Base-by-base conservation (phyloP, 2,888 invertebrate species). In the Bellardia bayeri region DNA sequence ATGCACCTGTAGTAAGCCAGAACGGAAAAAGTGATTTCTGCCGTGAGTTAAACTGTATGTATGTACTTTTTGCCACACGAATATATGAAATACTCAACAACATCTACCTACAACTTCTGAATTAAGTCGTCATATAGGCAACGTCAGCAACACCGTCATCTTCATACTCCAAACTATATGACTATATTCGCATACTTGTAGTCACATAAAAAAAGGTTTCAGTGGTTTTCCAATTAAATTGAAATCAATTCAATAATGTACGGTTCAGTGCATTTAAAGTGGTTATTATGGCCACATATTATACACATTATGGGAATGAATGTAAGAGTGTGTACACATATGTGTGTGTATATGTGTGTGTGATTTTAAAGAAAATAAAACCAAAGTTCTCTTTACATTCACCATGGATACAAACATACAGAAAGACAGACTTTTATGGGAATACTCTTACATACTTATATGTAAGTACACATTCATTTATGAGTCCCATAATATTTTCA, bases 251-350 rank as follows among this genome's bases (percentile, higher is more conserved):
- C 92, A 90, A 92, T 92, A 92, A 92, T 90, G 91, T 91, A 91
- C 92, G 91, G 92, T 91, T 92, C 92, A 92, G 90, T 91, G 92
- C 91, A 91, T 92, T 91, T 91, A 91, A 92, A 92, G 91, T 92
- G 92, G 91, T 92, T 92, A 91, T 91, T 92, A 74, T 69, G 72
- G 78, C 72, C 85, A 71, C 78, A 87, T 61, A 86, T 83, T 83
- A 83, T 42, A 79, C 76, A 69, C 75, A 75, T 86, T 82, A 78
- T 78, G 81, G 58, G 49, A 66, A 84, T 86, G 63, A 71, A 54
- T 82, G 42, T 69, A 42, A 30, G 33, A 51, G 30, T 69, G 51
- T 42, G 9, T 33, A 54, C 8, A 13, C 33, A 1, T 42, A 56
- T 30, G 6, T 56, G 7, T 45, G 5, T 79, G 45, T 42, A 56